Evolutionary conservation across 2,888 invertebrate genomes (phyloP).

Genomic region (Chloroclysta siterata): DNA sequence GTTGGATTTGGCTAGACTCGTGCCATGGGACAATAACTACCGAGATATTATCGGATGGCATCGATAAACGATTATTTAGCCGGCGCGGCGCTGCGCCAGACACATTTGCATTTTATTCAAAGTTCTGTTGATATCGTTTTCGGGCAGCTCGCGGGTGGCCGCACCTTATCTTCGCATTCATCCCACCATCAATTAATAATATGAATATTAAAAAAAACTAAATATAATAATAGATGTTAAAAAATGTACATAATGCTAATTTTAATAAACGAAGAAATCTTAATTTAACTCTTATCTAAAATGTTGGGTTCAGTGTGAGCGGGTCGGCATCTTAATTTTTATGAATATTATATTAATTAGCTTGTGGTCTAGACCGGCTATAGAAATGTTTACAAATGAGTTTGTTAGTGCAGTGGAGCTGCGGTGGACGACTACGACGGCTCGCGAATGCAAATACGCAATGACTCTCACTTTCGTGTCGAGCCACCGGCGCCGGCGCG

Average conservation of each 20-base stretch:
- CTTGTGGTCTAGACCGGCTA: background rate
- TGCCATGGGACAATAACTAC: conserved; percentile 17
- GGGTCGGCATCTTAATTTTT: conserved; percentile 20
- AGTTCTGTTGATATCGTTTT: conserved; percentile 22
- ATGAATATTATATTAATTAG: conserved; percentile 26
- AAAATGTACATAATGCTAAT: background rate
- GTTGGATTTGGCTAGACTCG: background rate
- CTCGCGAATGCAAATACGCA: conserved; percentile 5
- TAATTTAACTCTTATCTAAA: conserved; percentile 18
- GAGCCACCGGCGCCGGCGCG: too few relatives aligned
- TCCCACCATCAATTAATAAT: conserved; percentile 40
- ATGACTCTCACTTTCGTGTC: conserved; percentile 9
- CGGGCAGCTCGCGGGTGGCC: conserved; percentile 1
- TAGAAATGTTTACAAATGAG: conserved; percentile 24
- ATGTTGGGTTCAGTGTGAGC: conserved; percentile 11
- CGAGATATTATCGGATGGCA: conserved; percentile 23
- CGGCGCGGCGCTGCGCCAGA: conserved; percentile 20
- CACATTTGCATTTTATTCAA: conserved; percentile 41
- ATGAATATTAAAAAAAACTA: conserved; percentile 42
- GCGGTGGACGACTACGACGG: background rate
- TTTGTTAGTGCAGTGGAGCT: background rate
- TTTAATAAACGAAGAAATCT: conserved; percentile 33
- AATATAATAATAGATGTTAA: conserved; percentile 35
- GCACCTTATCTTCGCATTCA: conserved; percentile 46
- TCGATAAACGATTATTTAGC: conserved; percentile 32